Conservation (phyloP, 1,140 invertebrate species). For the Pseudomyrmex gracilis region DNA sequence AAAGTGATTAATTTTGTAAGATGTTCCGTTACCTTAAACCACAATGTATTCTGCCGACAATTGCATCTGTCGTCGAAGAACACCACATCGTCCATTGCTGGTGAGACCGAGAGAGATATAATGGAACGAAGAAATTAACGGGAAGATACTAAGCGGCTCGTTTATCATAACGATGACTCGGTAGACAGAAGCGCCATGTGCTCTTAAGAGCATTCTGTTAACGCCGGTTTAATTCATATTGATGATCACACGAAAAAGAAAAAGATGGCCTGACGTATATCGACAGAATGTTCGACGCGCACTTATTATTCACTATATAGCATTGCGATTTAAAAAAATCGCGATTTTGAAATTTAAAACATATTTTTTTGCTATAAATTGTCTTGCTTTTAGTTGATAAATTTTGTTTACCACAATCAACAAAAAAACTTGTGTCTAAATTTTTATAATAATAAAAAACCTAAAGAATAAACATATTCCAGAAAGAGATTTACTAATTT, state of each 20-base stretch:
- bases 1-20: slow-evolving; percentile 14
- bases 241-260: slow-evolving; percentile 30
- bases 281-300: neutral
- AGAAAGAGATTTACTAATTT: too few species aligned
- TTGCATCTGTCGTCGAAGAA: slow-evolving; percentile 26
- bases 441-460: too few species aligned
- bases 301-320: slow-evolving; percentile 5
- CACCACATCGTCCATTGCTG: slow-evolving; percentile 8
- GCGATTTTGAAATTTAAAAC: too few species aligned
- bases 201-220: slow-evolving; percentile 68
- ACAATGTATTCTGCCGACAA: slow-evolving; percentile 3
- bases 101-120: slow-evolving; percentile 22
- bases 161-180: slow-evolving; percentile 79
- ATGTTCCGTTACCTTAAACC: neutral
- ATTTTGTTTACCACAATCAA: too few species aligned
- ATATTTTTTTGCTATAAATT: too few species aligned
- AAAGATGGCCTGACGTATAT: slow-evolving; percentile 20
- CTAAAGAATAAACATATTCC: too few species aligned
- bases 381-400: too few species aligned
- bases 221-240: slow-evolving; percentile 71
- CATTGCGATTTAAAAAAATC: neutral
- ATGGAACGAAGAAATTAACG: slow-evolving; percentile 59
- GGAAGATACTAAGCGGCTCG: slow-evolving; percentile 58
- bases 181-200: slow-evolving; percentile 62
- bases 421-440: too few species aligned